Conservation (phyloP, 2,797 vertebrate genomes). For the Tinamus major region DNA sequence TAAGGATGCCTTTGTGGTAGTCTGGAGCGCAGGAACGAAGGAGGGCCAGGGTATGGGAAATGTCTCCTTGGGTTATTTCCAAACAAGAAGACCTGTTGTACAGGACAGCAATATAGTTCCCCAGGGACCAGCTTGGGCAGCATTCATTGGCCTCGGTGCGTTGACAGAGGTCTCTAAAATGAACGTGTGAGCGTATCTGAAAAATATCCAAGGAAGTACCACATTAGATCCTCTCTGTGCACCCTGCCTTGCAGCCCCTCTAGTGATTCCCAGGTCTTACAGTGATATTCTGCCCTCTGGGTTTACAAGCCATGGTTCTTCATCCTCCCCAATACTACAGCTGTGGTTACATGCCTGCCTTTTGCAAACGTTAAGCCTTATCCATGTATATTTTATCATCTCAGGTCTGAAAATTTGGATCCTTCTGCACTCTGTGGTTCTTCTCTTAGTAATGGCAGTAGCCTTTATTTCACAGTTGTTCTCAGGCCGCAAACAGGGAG, state of each 20-base stretch:
- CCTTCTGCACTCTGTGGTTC: background rate
- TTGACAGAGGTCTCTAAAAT: slow-evolving; percentile 91
- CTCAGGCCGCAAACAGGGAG: background rate
- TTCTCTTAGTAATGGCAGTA: background rate
- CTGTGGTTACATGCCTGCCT: background rate
- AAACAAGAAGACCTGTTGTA: slow-evolving; percentile 94
- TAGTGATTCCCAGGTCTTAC: background rate
- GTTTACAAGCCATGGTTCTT: background rate
- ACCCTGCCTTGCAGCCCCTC: background rate
- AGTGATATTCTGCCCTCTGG: background rate
- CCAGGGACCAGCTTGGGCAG: slow-evolving; percentile 98
- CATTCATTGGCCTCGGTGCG: slow-evolving; percentile 83
- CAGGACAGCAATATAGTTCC: slow-evolving; percentile 94
- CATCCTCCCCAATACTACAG: background rate
- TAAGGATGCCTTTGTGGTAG: slow-evolving; percentile 90
- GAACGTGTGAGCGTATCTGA: slow-evolving; percentile 92
- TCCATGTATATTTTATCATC: background rate
- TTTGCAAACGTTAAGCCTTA: background rate
- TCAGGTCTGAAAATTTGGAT: background rate
- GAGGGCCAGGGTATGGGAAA: slow-evolving; percentile 88
- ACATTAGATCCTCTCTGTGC: background rate
- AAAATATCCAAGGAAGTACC: slow-evolving; percentile 27
- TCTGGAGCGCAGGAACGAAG: slow-evolving; percentile 91
- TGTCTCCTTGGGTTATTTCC: slow-evolving; percentile 90
- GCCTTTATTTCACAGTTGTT: background rate